Evolutionary conservation across 2,888 invertebrate species (phyloP), one percentile per base, ranked within the genome.

Genomic region (Scaptomyza parva): DNA sequence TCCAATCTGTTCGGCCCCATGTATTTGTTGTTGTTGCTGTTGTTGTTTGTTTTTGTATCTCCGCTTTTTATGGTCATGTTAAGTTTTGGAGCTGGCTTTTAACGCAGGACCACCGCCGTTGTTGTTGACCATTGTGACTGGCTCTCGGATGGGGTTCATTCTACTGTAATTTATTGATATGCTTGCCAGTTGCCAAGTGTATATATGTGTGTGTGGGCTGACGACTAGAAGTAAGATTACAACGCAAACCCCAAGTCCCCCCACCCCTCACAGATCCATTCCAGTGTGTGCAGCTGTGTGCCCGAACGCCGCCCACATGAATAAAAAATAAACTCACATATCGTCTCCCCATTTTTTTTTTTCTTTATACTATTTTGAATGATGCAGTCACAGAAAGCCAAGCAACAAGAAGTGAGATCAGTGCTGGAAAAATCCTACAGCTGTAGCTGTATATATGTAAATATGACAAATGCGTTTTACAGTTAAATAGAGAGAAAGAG

Each of bases 11-110:
- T 44, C 57, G 48, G 33, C 48, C 39, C 14, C 20, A 57, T 40
- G 37, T 41, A 53, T 40, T 33, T 58, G 37, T 40, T 54, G 55
- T 35, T 41, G 35, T 28, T 53, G 45, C 22, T 40, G 43, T 45
- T 50, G 45, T 62, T 76, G 66, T 73, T 79, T 26, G 26, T 26
- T 80, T 76, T 71, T 65, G 76, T 86, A 64, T 69, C 68, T 84
- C 77, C 80, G 69, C 77, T 80, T 4, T 84, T 85, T 85, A 85
- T 85, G 83, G 80, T 60, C 88, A 88, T 86, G 86, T 85, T 85
- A 80, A 86, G 71, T 88, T 85, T 79, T 78, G 86, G 86, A 86
- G 78, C 76, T 86, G 84, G 88, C 84, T 87, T 84, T 84, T 84
- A 83, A 85, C 85, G 85, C 82, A 82, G 85, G 81, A 77, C 81